Conservation (phyloP, 2,888 invertebrate genomes). For the Amaurobius ferox region DNA sequence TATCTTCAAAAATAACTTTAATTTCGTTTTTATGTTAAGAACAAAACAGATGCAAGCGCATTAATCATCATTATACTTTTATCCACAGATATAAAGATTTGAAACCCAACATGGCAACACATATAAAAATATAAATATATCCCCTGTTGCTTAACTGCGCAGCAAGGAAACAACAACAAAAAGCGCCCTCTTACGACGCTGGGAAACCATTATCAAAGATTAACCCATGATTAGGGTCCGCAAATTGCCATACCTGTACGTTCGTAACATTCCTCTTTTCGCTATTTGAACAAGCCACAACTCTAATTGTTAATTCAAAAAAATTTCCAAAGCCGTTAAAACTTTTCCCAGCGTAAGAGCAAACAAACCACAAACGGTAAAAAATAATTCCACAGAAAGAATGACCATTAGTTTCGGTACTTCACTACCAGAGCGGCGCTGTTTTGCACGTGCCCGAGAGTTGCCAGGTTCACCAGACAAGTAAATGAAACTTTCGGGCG, state of each 20-base stretch:
- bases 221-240: background rate
- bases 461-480: constrained; percentile 68
- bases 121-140: background rate
- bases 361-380: background rate
- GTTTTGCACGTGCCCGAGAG: constrained; percentile 65
- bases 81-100: no score
- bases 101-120: no score
- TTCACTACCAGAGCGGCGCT: constrained; percentile 59
- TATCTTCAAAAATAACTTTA: no score
- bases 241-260: background rate
- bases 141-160: background rate
- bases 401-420: constrained; percentile 67
- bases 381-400: constrained; percentile 29
- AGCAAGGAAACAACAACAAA: background rate
- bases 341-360: background rate
- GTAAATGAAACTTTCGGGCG: constrained; percentile 68
- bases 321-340: background rate
- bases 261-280: background rate
- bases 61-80: no score
- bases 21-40: no score
- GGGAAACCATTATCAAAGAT: constrained; percentile 5
- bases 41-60: no score
- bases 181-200: background rate
- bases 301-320: constrained; percentile 16
- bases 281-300: background rate